Evolutionary conservation across 2,797 vertebrate genomes (phyloP).

Genomic region (Trematomus bernacchii): DNA sequence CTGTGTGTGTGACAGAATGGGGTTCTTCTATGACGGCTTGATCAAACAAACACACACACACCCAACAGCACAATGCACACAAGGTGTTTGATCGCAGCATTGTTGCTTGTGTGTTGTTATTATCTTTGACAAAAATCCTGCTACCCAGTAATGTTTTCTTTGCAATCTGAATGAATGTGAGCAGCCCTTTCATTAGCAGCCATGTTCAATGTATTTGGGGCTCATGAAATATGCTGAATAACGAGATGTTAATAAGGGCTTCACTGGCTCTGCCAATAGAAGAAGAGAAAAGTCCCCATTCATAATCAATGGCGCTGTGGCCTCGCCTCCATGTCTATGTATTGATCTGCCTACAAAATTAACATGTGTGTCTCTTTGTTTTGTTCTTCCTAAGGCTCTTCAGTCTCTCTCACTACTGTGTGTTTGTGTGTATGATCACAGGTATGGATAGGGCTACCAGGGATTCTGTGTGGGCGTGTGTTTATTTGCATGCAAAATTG

Average conservation of each 20-base stretch:
- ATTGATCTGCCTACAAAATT: slow-evolving; percentile 67
- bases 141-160: neutral
- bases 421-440: slow-evolving; percentile 10
- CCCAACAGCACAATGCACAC: slow-evolving; percentile 1
- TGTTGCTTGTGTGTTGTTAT: slow-evolving; percentile 19
- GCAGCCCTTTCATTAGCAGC: slow-evolving; percentile 30
- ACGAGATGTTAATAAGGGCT: slow-evolving; percentile 49
- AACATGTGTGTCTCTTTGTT: slow-evolving; percentile 54
- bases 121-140: slow-evolving; percentile 11
- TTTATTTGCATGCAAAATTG: slow-evolving; percentile 49
- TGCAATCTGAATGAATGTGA: slow-evolving; percentile 15
- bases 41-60: slow-evolving; percentile 55
- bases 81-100: slow-evolving; percentile 22
- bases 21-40: slow-evolving; percentile 46
- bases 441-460: slow-evolving; percentile 11
- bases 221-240: slow-evolving; percentile 64
- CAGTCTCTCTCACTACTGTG: neutral
- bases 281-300: slow-evolving; percentile 37
- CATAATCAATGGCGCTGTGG: slow-evolving; percentile 50
- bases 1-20: slow-evolving; percentile 57
- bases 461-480: slow-evolving; percentile 21
- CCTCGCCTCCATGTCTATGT: slow-evolving; percentile 33
- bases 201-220: slow-evolving; percentile 21
- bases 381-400: slow-evolving; percentile 17
- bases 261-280: neutral